Base-by-base conservation (phyloP, 1,140 invertebrate species). In the Antheraea mylitta region DNA sequence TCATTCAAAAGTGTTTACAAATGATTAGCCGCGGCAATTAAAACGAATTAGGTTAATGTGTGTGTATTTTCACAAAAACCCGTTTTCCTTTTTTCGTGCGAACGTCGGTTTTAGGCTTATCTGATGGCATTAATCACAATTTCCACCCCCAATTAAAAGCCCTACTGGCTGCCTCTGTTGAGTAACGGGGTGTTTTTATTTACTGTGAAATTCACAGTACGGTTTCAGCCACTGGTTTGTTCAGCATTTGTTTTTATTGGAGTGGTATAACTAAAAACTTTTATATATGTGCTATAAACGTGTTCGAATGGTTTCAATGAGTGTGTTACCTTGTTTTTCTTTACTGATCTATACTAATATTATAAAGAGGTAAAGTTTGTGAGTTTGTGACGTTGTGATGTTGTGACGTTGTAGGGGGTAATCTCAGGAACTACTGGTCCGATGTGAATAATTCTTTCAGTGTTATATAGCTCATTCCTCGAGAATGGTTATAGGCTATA, bases 21-120 rank as follows among this genome's bases (percentile, higher is more conserved):
- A 89, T 86, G 85, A 89, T 90, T 89, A 86, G 85, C 85, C 83
- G 76, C 80, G 76, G 78, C 86, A 88, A 90, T 91, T 90, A 88
- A 88, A 90, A 89, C 82, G 82, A 90, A 91, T 89, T 91, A 91
- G 89, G 89, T 91, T 91, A 91, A 91, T 91, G 85, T 90, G 80
- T 85, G 83, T 83, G 81, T 81, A 78, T 85, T 89, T 82, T 83
- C 67, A 82, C 77, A 77, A 70, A 72, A 78, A 69, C 68, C 64
- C 77, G 69, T 80, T 82, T 77, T 83, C 69, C 66, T 68, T 83
- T 75, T 80, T 85, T 71, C 85, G 83, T 89, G 85, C 81, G 65
- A 58, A 59, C 68, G 68, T 70, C 76, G 76, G 72, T 74, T 82
- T 83, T 73, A 73, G 70, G 78, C 79, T 85, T 90, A 92, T 92